Evolutionary conservation across 2,113 vertebrate genomes (phyloP).

Genomic region (Labrus mixtus): DNA sequence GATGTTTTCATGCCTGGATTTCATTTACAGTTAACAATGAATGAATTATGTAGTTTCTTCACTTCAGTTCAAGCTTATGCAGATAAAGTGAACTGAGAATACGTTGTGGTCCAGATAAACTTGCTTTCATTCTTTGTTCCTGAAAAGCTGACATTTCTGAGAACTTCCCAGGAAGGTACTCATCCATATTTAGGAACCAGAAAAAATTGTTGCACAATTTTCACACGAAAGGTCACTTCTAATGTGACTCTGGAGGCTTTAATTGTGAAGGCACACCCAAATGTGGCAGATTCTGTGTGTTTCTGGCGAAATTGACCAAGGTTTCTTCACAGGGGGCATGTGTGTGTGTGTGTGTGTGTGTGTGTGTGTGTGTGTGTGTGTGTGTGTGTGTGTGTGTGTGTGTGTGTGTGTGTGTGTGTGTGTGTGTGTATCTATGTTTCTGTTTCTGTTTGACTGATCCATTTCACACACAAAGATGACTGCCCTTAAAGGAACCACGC

Average conservation of each 20-base stretch:
- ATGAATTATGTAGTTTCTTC: no score
- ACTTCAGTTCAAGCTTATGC: neutral
- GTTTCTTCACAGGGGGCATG: slow-evolving; percentile 39
- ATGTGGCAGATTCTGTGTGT: slow-evolving; percentile 1
- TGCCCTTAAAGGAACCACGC: slow-evolving; percentile 77
- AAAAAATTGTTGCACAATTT: neutral
- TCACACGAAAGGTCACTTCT: no score
- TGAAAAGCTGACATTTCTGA: slow-evolving; percentile 14
- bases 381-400: slow-evolving; percentile 9
- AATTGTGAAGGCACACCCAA: slow-evolving; percentile 62
- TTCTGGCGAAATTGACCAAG: slow-evolving; percentile 17
- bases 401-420: neutral
- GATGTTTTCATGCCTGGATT: no score
- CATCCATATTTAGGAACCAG: neutral
- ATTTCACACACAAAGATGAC: slow-evolving; percentile 60
- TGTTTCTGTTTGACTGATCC: slow-evolving; percentile 63
- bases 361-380: slow-evolving; percentile 16
- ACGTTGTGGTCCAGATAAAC: neutral
- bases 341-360: slow-evolving; percentile 13
- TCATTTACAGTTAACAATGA: no score
- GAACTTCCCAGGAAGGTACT: neutral
- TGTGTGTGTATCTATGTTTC: no score
- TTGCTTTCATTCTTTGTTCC: neutral
- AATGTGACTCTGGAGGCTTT: slow-evolving; percentile 9
- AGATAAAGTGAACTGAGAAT: slow-evolving; percentile 11